Evolutionary conservation across 2,113 vertebrate species (phyloP).

Genomic region (Brachirus orientalis): DNA sequence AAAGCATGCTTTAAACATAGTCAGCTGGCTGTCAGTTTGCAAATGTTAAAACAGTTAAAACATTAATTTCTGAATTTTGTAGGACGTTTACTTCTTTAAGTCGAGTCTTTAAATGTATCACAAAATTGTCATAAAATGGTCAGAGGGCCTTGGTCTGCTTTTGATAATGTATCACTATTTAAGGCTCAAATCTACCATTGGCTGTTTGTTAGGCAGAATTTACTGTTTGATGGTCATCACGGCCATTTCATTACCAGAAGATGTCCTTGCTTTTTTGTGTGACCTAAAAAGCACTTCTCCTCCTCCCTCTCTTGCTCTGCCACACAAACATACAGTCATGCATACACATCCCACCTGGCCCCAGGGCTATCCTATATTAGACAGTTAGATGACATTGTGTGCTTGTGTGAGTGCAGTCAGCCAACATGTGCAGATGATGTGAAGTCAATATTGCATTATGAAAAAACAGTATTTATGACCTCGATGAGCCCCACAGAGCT

Average conservation of each 20-base stretch:
- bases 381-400: slow-evolving; percentile 81
- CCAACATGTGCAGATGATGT: slow-evolving; percentile 79
- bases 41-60: too few relatives aligned
- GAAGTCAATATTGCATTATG: slow-evolving; percentile 83
- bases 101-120: neutral
- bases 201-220: slow-evolving; percentile 46
- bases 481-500: slow-evolving; percentile 79
- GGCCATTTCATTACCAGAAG: slow-evolving; percentile 67
- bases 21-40: neutral
- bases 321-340: slow-evolving; percentile 11
- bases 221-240: slow-evolving; percentile 54
- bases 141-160: slow-evolving; percentile 23
- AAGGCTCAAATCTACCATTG: slow-evolving; percentile 24
- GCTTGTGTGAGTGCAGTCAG: slow-evolving; percentile 77
- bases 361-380: slow-evolving; percentile 81
- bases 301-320: neutral
- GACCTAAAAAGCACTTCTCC: slow-evolving; percentile 73
- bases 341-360: slow-evolving; percentile 45
- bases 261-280: slow-evolving; percentile 79
- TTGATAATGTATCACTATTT: slow-evolving; percentile 24
- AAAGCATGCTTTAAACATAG: slow-evolving; percentile 13
- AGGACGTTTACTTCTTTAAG: neutral
- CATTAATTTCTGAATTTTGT: slow-evolving; percentile 9
- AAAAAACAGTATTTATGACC: slow-evolving; percentile 80
- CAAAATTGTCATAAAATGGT: neutral